Evolutionary conservation across 2,888 invertebrate species (phyloP), one percentile per base, ranked within the genome.

Genomic region (Apeira syringaria): DNA sequence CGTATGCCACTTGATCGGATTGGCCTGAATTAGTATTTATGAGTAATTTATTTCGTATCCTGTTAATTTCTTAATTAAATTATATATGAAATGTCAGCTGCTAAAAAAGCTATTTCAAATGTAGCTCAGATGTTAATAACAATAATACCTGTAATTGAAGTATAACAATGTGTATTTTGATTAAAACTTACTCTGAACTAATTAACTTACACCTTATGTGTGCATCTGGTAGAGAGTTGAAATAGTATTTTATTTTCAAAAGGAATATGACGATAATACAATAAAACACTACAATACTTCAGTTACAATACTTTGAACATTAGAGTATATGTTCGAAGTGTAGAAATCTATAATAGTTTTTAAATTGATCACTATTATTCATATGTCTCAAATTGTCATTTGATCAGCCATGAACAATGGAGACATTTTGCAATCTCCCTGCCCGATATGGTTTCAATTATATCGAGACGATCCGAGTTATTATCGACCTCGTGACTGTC

Each of bases 41-140:
- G 11, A n/a, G 53, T 57, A 48, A 61, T 60, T 53, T 44, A 61
- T 60, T 59, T 52, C 32, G 20, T 56, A 50, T 54, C 33, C 44
- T 50, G 52, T 46, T 59, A 53, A 32, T 34, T 17, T 25, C n/a
- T 34, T 25, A 33, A 37, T 31, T 41, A 43, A 29, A 10, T 32
- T 33, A 17, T 25, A 10, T 7, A 27, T 38, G 7, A 38, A 34
- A 46, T 38, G 29, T 15, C 28, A 47, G 20, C 3, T 9, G 4
- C 20, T 28, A 36, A 27, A 7, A 22, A 24, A 4, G 5, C n/a
- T 10, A 29, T 37, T 24, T 22, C 12, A n/a, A 37, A 13, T 22
- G 17, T 11, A 3, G 10, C 24, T 11, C 6, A 10, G 24, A 15
- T 28, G 15, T 10, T 17, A 17, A 17, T 27, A n/a, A 26, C 26